phyloP scores from a whole-genome alignment of 1,140 invertebrate genomes.

The Alviniconcha marisindica region DNA sequence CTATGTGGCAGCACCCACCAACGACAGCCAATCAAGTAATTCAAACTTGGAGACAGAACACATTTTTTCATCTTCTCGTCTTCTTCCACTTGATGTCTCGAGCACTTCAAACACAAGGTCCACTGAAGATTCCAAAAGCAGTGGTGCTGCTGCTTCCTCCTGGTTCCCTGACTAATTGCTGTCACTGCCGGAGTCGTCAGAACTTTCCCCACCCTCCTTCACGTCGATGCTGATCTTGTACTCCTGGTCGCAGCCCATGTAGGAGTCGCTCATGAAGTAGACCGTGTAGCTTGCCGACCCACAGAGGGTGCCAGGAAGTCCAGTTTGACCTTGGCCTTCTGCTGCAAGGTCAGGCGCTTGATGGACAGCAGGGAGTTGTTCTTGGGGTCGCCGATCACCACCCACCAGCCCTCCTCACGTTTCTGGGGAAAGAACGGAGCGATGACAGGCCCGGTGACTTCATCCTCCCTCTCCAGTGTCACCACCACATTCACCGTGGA shows the following conservation, averaged over 20 bases:
- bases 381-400: slow-evolving; percentile 98
- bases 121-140: too few relatives aligned
- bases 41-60: too few relatives aligned
- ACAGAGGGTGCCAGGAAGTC: slow-evolving; percentile 94
- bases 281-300: slow-evolving; percentile 92
- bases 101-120: too few relatives aligned
- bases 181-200: slow-evolving; percentile 73
- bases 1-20: too few relatives aligned
- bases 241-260: slow-evolving; percentile 93
- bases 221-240: slow-evolving; percentile 84
- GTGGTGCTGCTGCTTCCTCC: too few relatives aligned
- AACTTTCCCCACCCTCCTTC: slow-evolving; percentile 78
- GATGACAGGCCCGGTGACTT: slow-evolving; percentile 96
- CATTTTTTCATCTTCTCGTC: too few relatives aligned
- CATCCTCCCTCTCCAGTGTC: slow-evolving; percentile 96
- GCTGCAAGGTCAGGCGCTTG: slow-evolving; percentile 94
- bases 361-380: slow-evolving; percentile 96
- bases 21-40: too few relatives aligned
- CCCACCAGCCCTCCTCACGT: slow-evolving; percentile 99
- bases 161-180: too few relatives aligned
- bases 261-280: slow-evolving; percentile 99
- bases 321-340: slow-evolving; percentile 95
- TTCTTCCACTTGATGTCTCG: too few relatives aligned
- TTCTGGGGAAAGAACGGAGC: slow-evolving; percentile 98
- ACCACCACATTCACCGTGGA: slow-evolving; percentile 91